These are phyloP conservation scores for Fratercula arctica DNA, from an alignment of 2,797 vertebrate genomes.

Conservation along the genomic window DNA sequence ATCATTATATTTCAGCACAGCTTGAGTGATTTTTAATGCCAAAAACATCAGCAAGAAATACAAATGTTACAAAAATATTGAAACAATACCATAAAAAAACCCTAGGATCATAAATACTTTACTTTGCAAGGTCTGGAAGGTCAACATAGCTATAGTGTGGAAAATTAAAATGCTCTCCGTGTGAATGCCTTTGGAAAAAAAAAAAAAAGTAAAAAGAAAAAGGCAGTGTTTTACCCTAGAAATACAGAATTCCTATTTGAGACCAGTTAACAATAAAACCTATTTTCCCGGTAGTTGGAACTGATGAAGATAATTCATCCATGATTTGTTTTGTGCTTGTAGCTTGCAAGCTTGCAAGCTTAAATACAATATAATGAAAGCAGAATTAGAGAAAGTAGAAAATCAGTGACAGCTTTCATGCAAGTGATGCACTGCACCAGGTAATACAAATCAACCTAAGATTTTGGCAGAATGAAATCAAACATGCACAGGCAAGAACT, in stretches of 20 bases:
- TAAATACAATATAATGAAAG: conserved; percentile 62
- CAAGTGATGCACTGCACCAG: not conserved
- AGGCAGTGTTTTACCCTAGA: conserved; percentile 24
- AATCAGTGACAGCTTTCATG: not conserved
- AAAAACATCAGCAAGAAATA: conserved; percentile 83
- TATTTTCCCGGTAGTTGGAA: conserved; percentile 17
- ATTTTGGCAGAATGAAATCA: conserved; percentile 19
- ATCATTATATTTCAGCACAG: conserved; percentile 83
- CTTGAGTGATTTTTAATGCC: conserved; percentile 84
- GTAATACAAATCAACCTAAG: not conserved
- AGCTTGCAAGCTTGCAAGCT: no score
- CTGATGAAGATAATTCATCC: conserved; percentile 46
- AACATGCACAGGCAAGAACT: not conserved
- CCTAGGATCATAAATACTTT: conserved; percentile 80
- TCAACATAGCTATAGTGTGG: conserved; percentile 72
- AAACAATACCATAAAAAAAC: conserved; percentile 78
- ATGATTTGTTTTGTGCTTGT: not conserved
- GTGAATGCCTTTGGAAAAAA: conserved; percentile 50
- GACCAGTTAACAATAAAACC: conserved; percentile 28
- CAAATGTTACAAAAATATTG: conserved; percentile 82
- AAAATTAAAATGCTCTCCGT: conserved; percentile 78
- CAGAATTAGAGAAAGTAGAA: not conserved
- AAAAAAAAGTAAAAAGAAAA: not conserved
- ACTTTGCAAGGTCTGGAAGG: conserved; percentile 78
- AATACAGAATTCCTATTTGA: conserved; percentile 49